A percentile compares a stretch with the other conserved stretches of the same genome.
phyloP scores from a whole-genome alignment of 2,797 vertebrate species.

The Sebastiscus albofasciatus region DNA sequence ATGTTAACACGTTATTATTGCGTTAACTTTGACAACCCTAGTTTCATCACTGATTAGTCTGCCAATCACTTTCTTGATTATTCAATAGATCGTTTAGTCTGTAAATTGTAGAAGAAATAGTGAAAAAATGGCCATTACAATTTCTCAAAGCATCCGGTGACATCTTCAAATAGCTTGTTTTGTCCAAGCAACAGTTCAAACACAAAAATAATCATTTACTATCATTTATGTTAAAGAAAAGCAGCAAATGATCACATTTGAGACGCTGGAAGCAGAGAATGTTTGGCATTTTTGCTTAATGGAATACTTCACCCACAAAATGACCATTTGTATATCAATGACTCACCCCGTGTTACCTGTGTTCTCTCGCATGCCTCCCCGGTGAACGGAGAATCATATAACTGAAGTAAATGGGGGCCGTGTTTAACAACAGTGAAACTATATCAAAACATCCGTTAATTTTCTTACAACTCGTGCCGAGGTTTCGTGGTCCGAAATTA shows the following conservation, averaged over 20 bases:
- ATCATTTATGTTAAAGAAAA: neutral
- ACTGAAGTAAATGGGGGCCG: too few relatives aligned
- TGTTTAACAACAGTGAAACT: too few relatives aligned
- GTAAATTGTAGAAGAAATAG: neutral
- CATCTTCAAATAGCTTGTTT: neutral
- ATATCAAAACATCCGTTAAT: too few relatives aligned
- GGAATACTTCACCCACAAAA: neutral
- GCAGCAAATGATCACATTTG: neutral
- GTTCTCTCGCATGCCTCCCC: too few relatives aligned
- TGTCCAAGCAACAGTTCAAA: neutral
- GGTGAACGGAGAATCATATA: too few relatives aligned
- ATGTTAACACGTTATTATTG: too few relatives aligned
- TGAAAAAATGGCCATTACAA: rapidly evolving
- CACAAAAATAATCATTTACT: neutral
- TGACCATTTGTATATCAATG: neutral
- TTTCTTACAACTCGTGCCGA: too few relatives aligned
- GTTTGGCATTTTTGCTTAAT: neutral
- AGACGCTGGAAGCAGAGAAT: neutral
- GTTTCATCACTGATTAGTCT: neutral
- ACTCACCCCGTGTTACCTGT: too few relatives aligned
- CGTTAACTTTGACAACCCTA: too few relatives aligned
- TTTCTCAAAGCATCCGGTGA: neutral
- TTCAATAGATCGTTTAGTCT: neutral
- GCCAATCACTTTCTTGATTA: neutral
- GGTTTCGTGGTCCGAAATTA: too few relatives aligned